Evolutionary conservation across 1,140 invertebrate genomes (phyloP), one percentile per base, ranked within the genome.

Genomic region (Sipha flava): DNA sequence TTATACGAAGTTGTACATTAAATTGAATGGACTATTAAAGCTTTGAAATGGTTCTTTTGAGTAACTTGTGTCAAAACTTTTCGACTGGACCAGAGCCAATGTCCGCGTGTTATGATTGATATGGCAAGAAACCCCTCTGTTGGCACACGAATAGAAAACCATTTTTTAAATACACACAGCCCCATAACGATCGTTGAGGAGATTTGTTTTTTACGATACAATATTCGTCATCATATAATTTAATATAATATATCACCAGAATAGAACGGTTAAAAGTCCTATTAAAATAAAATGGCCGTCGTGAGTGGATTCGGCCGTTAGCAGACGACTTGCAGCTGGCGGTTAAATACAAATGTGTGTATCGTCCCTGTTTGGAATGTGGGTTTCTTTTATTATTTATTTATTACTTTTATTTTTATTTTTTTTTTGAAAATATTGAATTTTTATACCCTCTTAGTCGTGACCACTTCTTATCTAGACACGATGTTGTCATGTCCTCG

Each of bases 161-260:
- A 37, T 75, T 34, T 75, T 34, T 75, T 66, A 66, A 75, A 54
- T 37, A 37, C 49, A 52, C 72, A 45, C 34, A 72, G 68, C 68
- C 31, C 47, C 40, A 21, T 66, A 66, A 43, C 34, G 62, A 66
- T 40, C 62, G 16, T 2, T n/a, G 34, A 5, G 23, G 72, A 75
- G 72, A 75, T 77, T 77, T 77, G 49, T 77, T 77, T 77, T 77
- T 77, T 70, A 70, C 43, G 66, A 47, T 47, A 47, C 59, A 59
- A 77, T 77, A 77, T 77, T 59, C 45, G 49, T 77, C 73, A 40
- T 77, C 45, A 16, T 75, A 26, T 68, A 68, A 16, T 45, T 26
- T 68, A 18, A 18, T 45, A 68, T 45, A 40, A 23, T n/a, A 70
- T 12, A 18, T 45, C 66, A 57, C 73, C 73, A 77, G 73, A 77